These are phyloP conservation scores for Stomatorhinus walkeri DNA, from an alignment of 2,797 vertebrate species.

Conservation along the genomic window DNA sequence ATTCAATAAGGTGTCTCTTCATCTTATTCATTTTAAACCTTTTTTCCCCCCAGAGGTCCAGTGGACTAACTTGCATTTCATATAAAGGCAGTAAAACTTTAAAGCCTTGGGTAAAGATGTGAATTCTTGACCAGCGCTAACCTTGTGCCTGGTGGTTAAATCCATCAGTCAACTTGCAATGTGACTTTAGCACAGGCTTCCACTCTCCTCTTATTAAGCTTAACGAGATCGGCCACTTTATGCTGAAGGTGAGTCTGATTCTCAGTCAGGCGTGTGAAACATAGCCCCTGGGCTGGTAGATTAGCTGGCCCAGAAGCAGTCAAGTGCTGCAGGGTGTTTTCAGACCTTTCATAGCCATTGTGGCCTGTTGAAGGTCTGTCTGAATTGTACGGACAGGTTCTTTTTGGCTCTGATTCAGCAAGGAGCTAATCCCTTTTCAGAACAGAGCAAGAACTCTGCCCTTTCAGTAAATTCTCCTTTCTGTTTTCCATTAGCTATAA, in stretches of 20 bases:
- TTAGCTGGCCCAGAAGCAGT: background rate
- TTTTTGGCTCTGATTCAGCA: background rate
- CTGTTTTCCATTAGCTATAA: background rate
- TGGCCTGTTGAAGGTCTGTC: background rate
- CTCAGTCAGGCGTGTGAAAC: background rate
- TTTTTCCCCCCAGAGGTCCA: background rate
- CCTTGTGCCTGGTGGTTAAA: background rate
- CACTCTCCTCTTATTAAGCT: background rate
- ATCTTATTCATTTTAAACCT: background rate
- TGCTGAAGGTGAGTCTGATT: background rate
- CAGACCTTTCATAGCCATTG: background rate
- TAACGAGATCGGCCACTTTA: background rate
- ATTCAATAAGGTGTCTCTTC: background rate
- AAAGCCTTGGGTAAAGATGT: background rate
- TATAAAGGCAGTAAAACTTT: background rate
- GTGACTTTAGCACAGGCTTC: background rate
- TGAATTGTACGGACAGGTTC: background rate
- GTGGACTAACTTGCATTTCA: background rate
- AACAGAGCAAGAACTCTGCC: background rate
- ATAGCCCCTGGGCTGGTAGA: background rate
- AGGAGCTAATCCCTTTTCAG: background rate
- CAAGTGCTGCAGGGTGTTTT: background rate
- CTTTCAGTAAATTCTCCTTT: background rate
- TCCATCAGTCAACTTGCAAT: background rate
- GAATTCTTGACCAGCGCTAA: background rate